A percentile compares a stretch with the other conserved stretches of the same genome.
Evolutionary conservation across 2,797 vertebrate genomes (phyloP).

Genomic region (Malacoraja senta): DNA sequence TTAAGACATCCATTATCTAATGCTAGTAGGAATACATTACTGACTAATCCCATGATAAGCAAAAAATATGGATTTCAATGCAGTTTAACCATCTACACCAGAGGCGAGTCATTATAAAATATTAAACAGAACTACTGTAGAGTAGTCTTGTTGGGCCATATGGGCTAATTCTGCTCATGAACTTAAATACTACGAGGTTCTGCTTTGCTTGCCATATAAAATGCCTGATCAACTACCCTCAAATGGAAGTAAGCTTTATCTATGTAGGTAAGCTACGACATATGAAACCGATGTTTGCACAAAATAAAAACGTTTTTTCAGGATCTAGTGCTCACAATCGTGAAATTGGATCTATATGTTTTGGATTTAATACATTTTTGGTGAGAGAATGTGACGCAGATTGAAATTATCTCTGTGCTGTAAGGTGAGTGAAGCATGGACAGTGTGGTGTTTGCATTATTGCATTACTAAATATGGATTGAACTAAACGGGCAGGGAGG

Average conservation of each 20-base stretch:
- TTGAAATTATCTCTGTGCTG: background rate
- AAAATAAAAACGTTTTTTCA: background rate
- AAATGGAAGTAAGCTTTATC: background rate
- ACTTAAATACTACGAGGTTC: background rate
- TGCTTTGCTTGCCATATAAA: background rate
- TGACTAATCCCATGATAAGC: background rate
- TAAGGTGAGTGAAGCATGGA: background rate
- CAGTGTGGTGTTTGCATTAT: background rate
- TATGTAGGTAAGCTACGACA: background rate
- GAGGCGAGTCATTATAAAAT: background rate
- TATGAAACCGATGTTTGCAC: background rate
- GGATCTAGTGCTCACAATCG: background rate
- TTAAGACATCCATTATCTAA: background rate
- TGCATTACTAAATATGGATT: slow-evolving; percentile 17
- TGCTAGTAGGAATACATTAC: background rate
- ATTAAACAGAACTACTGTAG: background rate
- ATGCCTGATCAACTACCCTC: background rate
- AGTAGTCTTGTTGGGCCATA: too few species aligned
- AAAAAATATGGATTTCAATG: background rate
- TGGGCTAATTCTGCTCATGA: too few species aligned
- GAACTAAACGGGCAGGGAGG: background rate
- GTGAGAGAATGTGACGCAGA: background rate
- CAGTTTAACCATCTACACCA: background rate
- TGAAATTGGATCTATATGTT: background rate
- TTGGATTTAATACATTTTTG: background rate